Conservation (phyloP, 2,113 vertebrate genomes). For the Ciconia maguari region DNA sequence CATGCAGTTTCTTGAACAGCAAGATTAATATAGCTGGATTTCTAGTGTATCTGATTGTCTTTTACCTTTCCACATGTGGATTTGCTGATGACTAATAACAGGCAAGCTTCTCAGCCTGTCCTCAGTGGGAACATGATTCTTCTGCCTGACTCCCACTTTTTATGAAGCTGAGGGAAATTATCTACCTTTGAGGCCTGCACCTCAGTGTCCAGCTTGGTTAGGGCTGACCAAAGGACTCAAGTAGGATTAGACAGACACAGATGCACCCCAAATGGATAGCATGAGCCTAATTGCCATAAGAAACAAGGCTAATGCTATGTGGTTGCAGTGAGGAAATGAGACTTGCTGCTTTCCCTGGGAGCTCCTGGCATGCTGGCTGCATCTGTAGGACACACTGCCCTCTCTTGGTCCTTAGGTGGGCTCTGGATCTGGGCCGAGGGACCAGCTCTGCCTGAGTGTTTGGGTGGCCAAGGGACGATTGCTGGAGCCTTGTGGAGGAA, state of each 20-base stretch:
- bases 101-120: not conserved
- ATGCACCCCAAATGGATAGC: not conserved
- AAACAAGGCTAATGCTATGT: not conserved
- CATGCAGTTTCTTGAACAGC: not conserved
- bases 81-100: not conserved
- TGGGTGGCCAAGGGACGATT: fast-evolving
- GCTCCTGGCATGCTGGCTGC: not conserved
- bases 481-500: not conserved
- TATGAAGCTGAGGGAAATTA: not conserved
- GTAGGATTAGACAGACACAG: not conserved
- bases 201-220: not conserved
- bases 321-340: not conserved
- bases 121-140: not conserved
- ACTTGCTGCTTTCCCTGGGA: not conserved
- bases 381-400: conserved; percentile 20
- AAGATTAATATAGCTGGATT: not conserved
- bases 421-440: not conserved
- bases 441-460: not conserved
- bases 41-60: not conserved
- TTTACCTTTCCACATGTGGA: not conserved
- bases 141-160: not conserved
- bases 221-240: not conserved
- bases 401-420: not conserved
- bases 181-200: not conserved
- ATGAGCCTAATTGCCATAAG: not conserved